Percentiles rank a stretch among this genome's conserved stretches.
phyloP scores from a whole-genome alignment of 1,140 invertebrate species.

The Lepidurus couesii region DNA sequence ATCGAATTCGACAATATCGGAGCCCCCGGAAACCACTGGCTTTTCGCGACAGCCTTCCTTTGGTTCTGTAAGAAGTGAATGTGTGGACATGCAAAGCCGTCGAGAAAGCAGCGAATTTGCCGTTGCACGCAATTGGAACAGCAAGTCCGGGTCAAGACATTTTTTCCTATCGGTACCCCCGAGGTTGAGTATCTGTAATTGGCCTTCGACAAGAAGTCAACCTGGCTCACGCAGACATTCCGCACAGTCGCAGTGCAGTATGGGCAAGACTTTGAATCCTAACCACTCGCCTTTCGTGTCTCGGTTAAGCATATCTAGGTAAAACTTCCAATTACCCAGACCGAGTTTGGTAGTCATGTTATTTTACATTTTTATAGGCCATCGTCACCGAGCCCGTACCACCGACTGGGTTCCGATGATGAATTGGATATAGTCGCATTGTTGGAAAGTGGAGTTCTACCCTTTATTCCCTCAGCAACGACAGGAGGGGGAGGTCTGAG shows the following conservation, averaged over 20 bases:
- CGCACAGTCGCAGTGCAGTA: conserved; percentile 11
- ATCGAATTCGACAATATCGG: not conserved
- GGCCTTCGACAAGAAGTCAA: not conserved
- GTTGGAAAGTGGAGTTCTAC: not conserved
- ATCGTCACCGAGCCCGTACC: conserved; percentile 22
- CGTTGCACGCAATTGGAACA: not conserved
- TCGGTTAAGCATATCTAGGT: conserved; percentile 18
- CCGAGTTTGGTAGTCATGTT: conserved; percentile 4
- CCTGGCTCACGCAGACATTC: not conserved
- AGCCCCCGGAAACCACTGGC: not conserved
- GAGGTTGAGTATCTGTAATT: conserved; percentile 17
- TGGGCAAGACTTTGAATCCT: not conserved
- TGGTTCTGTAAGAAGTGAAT: conserved; percentile 25
- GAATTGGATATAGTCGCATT: not conserved
- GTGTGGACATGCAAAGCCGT: conserved; percentile 3
- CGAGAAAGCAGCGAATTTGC: conserved; percentile 5
- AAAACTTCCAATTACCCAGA: not conserved
- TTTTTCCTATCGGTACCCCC: not conserved
- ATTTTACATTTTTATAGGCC: not conserved
- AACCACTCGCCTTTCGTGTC: conserved; percentile 5
- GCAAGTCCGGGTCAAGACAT: not conserved
- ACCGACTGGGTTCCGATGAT: not conserved
- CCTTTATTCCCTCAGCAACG: not conserved
- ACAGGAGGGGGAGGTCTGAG: conserved; percentile 30
- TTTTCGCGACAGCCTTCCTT: conserved; percentile 23